phyloP scores from a whole-genome alignment of 1,140 invertebrate species.

The Hormaphis cornu region DNA sequence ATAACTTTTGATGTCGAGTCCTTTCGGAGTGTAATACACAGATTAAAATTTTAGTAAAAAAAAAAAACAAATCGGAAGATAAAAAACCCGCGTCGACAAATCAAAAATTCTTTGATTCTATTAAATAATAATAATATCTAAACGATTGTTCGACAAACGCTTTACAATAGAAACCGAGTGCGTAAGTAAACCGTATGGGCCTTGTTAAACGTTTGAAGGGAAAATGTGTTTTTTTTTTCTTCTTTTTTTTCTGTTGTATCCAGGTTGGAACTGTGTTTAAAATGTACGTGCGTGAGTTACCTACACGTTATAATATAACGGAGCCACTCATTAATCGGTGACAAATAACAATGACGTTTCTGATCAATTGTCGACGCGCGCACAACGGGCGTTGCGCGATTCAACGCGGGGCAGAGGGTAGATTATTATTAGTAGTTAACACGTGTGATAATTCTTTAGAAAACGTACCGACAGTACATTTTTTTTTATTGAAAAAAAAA shows the following conservation, averaged over 20 bases:
- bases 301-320: background rate
- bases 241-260: background rate
- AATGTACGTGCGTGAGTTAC: slow-evolving; percentile 9
- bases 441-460: slow-evolving; percentile 4
- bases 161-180: slow-evolving; percentile 14
- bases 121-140: background rate
- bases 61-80: too few species aligned
- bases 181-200: background rate
- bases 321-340: slow-evolving; percentile 20
- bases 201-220: background rate
- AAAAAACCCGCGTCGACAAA: background rate
- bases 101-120: background rate
- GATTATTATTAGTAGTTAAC: background rate
- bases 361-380: slow-evolving; percentile 21
- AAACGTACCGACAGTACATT: background rate
- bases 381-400: too few species aligned
- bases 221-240: slow-evolving; percentile 4
- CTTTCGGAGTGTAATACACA: too few species aligned
- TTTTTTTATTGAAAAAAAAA: background rate
- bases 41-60: too few species aligned
- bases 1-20: too few species aligned
- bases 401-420: background rate
- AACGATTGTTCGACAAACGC: slow-evolving; percentile 25
- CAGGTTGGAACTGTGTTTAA: background rate
- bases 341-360: slow-evolving; percentile 7